Conservation (phyloP, 2,888 invertebrate genomes). For the Pogonocherus hispidulus region DNA sequence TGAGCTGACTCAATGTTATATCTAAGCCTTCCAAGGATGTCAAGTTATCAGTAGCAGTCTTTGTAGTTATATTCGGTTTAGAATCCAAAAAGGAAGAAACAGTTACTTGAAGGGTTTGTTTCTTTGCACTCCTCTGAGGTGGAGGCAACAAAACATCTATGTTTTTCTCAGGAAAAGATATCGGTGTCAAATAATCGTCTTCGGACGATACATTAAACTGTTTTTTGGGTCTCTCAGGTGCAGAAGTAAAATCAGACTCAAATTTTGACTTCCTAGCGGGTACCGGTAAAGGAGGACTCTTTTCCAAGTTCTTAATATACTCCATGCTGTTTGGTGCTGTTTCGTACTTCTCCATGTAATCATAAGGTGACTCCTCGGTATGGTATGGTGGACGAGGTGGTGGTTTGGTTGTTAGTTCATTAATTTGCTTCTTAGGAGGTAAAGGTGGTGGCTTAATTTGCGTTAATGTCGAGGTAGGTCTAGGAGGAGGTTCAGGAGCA, state of each 20-base stretch:
- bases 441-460: constrained; percentile 80
- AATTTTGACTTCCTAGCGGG: constrained; percentile 72
- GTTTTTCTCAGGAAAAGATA: constrained; percentile 57
- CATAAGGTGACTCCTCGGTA: constrained; percentile 72
- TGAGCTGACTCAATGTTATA: constrained; percentile 86
- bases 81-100: constrained; percentile 54
- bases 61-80: constrained; percentile 58
- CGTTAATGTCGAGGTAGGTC: constrained; percentile 74
- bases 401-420: constrained; percentile 74
- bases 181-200: constrained; percentile 80
- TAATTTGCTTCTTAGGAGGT: constrained; percentile 79
- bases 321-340: constrained; percentile 59
- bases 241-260: constrained; percentile 67
- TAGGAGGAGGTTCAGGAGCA: constrained; percentile 79
- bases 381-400: constrained; percentile 75
- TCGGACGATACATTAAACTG: constrained; percentile 61
- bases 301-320: constrained; percentile 54
- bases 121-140: constrained; percentile 64
- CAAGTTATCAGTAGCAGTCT: constrained; percentile 59
- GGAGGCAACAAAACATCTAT: constrained; percentile 70
- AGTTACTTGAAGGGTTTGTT: constrained; percentile 49
- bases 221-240: constrained; percentile 67
- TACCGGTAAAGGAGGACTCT: constrained; percentile 75
- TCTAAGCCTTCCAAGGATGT: constrained; percentile 72
- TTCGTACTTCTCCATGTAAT: constrained; percentile 71